These are phyloP conservation scores for Scaptomyza reducta DNA, from an alignment of 2,888 invertebrate genomes.

Conservation along the genomic window DNA sequence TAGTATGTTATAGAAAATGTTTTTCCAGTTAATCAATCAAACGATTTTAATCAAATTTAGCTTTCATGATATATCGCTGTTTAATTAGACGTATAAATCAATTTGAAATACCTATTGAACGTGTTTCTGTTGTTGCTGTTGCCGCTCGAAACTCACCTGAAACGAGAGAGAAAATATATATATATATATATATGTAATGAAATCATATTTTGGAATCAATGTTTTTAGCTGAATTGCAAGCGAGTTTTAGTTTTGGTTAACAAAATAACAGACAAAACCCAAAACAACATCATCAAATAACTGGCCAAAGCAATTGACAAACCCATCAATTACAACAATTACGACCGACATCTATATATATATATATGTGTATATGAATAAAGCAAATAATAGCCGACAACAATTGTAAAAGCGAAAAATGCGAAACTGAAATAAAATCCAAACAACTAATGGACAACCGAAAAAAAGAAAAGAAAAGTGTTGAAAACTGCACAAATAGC, in stretches of 20 bases:
- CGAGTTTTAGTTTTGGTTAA: constrained; percentile 7
- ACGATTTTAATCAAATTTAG: not conserved
- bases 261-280: constrained; percentile 1
- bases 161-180: constrained; percentile 20
- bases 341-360: constrained; percentile 3
- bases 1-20: not conserved
- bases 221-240: constrained; percentile 21
- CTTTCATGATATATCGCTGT: not conserved
- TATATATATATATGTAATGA: constrained; percentile 5
- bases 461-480: constrained; percentile 8
- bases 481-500: constrained; percentile 48
- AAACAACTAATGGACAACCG: constrained; percentile 32
- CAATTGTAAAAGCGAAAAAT: constrained; percentile 39
- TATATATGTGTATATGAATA: constrained; percentile 4
- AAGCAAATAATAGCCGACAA: constrained; percentile 40
- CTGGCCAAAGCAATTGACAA: constrained; percentile 50
- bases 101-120: constrained; percentile 4
- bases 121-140: not conserved
- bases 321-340: constrained; percentile 21
- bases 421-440: not conserved
- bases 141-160: constrained; percentile 43
- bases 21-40: not conserved
- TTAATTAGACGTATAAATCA: not conserved
- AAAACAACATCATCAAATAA: constrained; percentile 28
- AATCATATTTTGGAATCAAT: constrained; percentile 41